A percentile compares a stretch with the other conserved stretches of the same genome.
phyloP scores from a whole-genome alignment of 2,113 vertebrate species.

The Ahaetulla prasina region DNA sequence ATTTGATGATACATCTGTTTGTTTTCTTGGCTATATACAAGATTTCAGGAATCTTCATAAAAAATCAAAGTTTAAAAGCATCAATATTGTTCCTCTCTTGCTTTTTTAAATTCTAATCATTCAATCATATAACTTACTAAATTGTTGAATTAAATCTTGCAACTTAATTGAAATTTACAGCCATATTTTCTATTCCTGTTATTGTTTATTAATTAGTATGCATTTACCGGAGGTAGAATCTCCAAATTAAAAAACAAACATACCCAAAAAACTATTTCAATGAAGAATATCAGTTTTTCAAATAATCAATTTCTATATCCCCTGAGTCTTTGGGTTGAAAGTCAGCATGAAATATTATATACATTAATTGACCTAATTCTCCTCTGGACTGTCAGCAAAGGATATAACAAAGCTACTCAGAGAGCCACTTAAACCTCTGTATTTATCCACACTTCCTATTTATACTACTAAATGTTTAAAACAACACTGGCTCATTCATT shows the following conservation, averaged over 20 bases:
- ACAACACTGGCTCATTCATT: slow-evolving; percentile 74
- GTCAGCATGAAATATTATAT: slow-evolving; percentile 60
- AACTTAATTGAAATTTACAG: not conserved
- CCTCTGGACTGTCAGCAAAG: slow-evolving; percentile 67
- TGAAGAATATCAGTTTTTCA: slow-evolving; percentile 21
- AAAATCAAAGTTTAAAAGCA: not conserved
- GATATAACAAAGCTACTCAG: slow-evolving; percentile 70
- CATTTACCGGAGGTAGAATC: not conserved
- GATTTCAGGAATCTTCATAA: not conserved
- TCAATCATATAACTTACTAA: not conserved
- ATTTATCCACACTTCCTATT: slow-evolving; percentile 76
- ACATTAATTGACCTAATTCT: slow-evolving; percentile 67
- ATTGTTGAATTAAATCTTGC: slow-evolving; percentile 8
- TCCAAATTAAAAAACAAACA: not conserved
- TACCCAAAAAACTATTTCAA: not conserved
- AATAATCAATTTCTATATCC: slow-evolving; percentile 21
- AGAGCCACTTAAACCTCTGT: slow-evolving; percentile 63
- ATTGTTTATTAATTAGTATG: not conserved
- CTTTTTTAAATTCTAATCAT: not conserved
- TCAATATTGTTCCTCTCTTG: not conserved
- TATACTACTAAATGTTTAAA: slow-evolving; percentile 78
- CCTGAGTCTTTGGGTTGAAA: slow-evolving; percentile 48
- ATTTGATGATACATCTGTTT: not conserved
- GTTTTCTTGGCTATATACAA: not conserved
- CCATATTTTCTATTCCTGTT: slow-evolving; percentile 32